Percentiles rank a stretch among this genome's conserved stretches.
These are phyloP conservation scores for Sarcophaga bullata DNA, from an alignment of 1,140 invertebrate species.

Conservation along the genomic window DNA sequence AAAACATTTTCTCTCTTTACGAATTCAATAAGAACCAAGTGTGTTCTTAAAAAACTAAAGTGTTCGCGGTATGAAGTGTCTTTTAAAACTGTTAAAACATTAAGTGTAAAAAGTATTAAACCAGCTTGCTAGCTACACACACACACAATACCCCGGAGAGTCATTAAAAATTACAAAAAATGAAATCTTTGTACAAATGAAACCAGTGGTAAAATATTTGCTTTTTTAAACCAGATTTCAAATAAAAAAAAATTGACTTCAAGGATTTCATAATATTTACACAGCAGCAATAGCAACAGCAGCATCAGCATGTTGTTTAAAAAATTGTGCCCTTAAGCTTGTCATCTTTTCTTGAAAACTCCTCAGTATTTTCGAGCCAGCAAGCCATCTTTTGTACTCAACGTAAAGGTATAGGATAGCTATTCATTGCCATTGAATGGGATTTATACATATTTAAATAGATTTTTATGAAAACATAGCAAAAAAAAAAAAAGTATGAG, in stretches of 20 bases:
- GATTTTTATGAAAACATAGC: background rate
- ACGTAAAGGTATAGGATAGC: background rate
- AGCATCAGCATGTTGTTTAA: background rate
- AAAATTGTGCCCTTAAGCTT: constrained; percentile 35
- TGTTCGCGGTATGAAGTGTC: constrained; percentile 14
- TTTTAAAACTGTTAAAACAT: constrained; percentile 12
- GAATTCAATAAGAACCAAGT: constrained; percentile 2
- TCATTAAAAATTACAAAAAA: constrained; percentile 36
- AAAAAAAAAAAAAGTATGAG: background rate
- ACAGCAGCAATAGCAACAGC: background rate
- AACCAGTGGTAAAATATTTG: background rate
- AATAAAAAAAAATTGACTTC: constrained; percentile 13
- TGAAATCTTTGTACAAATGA: background rate
- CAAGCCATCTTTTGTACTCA: background rate
- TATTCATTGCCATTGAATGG: constrained; percentile 29
- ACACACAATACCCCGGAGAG: background rate
- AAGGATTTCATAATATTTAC: constrained; percentile 27
- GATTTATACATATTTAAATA: constrained; percentile 35
- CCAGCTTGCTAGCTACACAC: background rate
- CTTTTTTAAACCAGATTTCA: background rate
- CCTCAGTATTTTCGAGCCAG: too few relatives aligned
- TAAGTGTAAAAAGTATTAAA: constrained; percentile 35
- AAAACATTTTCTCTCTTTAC: constrained; percentile 53
- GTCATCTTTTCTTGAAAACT: background rate
- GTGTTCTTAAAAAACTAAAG: background rate